Conservation (phyloP, 2,113 vertebrate genomes). For the Hystrix cristata region DNA sequence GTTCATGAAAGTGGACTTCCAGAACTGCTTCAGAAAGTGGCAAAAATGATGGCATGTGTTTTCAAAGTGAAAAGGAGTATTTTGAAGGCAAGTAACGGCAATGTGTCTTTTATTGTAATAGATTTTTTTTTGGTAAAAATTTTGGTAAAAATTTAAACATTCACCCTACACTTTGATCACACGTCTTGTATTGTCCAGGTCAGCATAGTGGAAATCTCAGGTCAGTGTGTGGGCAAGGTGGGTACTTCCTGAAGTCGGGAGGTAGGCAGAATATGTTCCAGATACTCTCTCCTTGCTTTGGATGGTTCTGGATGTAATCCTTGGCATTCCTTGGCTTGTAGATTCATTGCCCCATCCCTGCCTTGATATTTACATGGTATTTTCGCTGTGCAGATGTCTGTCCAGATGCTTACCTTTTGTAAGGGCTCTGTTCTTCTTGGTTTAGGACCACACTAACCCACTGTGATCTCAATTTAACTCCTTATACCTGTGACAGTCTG, state of each 20-base stretch:
- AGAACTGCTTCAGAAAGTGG: not conserved
- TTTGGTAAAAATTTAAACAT: not conserved
- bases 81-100: not conserved
- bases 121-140: too few relatives aligned
- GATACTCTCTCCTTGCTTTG: too few relatives aligned
- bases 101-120: not conserved
- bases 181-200: not conserved
- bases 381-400: not conserved
- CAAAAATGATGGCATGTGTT: not conserved
- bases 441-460: not conserved
- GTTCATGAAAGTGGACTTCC: not conserved
- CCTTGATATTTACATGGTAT: not conserved
- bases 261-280: too few relatives aligned
- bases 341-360: too few relatives aligned
- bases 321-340: not conserved
- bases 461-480: not conserved
- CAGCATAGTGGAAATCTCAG: not conserved
- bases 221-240: rapidly evolving
- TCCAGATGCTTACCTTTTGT: not conserved
- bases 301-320: not conserved
- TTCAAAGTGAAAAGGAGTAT: not conserved
- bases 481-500: not conserved
- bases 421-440: not conserved
- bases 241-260: not conserved
- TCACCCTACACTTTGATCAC: not conserved